Conservation (phyloP, 1,140 invertebrate genomes). For the Drosophila triauraria region DNA sequence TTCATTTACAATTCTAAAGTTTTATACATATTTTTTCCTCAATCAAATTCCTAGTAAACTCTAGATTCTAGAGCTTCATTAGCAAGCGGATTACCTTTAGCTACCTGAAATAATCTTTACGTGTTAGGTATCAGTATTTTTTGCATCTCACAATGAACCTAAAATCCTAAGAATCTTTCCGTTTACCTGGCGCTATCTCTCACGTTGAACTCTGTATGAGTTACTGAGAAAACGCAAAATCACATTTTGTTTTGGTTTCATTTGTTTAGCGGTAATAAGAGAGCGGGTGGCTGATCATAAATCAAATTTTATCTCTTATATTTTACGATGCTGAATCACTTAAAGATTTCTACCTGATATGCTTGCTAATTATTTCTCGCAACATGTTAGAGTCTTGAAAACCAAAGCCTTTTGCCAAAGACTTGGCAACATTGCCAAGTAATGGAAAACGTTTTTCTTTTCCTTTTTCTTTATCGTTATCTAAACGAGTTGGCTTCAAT, state of each 20-base stretch:
- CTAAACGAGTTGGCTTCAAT: conserved; percentile 14
- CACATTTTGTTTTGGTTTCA: conserved; percentile 21
- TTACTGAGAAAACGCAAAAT: conserved; percentile 37
- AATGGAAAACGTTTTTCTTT: neutral
- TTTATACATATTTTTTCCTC: too few relatives aligned
- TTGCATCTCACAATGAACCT: conserved; percentile 6
- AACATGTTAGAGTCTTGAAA: neutral
- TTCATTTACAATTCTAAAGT: neutral
- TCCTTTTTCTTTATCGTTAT: conserved; percentile 21
- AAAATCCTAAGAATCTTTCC: neutral
- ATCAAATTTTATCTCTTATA: conserved; percentile 13
- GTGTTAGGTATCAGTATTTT: neutral
- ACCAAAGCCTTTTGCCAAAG: neutral
- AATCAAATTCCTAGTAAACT: too few relatives aligned
- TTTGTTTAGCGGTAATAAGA: conserved; percentile 22
- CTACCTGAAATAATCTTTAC: conserved; percentile 22
- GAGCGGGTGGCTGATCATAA: conserved; percentile 15
- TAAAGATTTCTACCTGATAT: neutral
- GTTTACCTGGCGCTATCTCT: conserved; percentile 36
- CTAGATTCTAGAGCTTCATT: neutral
- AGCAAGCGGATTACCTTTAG: neutral
- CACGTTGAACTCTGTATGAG: conserved; percentile 8
- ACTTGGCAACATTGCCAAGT: neutral
- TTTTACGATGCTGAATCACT: conserved; percentile 24
- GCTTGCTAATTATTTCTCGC: neutral